These are phyloP conservation scores for Drosophila malerkotliana DNA, from an alignment of 1,140 invertebrate species.

Conservation along the genomic window DNA sequence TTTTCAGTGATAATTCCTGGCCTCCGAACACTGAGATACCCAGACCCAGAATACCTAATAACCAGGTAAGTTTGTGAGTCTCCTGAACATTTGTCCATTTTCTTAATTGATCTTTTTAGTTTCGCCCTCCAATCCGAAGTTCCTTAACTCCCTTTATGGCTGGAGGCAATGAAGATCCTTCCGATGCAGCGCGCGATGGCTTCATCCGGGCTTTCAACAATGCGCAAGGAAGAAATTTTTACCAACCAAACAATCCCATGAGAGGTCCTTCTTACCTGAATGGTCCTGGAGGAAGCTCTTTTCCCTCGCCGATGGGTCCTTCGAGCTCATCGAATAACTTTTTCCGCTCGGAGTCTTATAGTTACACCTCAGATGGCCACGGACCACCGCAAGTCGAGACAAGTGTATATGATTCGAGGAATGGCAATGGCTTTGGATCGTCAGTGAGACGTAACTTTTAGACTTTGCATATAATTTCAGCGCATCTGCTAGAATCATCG, in stretches of 20 bases:
- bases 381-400: slow-evolving; percentile 49
- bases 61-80: background rate
- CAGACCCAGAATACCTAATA: background rate
- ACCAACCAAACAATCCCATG: background rate
- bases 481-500: background rate
- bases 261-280: background rate
- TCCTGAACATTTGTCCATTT: background rate
- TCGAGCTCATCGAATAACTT: slow-evolving; percentile 38
- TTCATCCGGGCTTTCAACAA: background rate
- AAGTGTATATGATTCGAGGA: slow-evolving; percentile 54
- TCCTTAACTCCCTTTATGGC: background rate
- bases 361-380: slow-evolving; percentile 48
- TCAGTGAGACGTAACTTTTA: slow-evolving; percentile 38
- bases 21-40: background rate
- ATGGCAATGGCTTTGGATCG: slow-evolving; percentile 29
- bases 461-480: background rate
- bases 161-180: background rate
- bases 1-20: background rate
- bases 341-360: slow-evolving; percentile 56
- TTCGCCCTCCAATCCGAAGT: background rate
- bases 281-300: background rate
- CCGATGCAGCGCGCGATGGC: no score
- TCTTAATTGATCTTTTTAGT: background rate
- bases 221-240: background rate
- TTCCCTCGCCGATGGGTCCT: background rate